Conservation (phyloP, 2,113 vertebrate species). For the Elachura formosa region DNA sequence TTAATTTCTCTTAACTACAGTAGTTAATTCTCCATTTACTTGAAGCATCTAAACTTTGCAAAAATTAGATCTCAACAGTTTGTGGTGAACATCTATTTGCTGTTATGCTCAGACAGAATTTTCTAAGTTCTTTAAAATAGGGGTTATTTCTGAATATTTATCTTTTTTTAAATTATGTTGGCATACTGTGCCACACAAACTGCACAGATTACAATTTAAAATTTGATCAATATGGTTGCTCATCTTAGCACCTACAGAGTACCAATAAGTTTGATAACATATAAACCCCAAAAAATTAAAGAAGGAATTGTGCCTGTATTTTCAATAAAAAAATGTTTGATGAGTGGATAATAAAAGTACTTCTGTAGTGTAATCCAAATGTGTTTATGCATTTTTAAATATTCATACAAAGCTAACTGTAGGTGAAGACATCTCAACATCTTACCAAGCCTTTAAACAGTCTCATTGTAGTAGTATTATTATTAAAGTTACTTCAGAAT, state of each 20-base stretch:
- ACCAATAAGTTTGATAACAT: neutral
- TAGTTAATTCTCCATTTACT: neutral
- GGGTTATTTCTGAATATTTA: neutral
- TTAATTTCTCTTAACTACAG: neutral
- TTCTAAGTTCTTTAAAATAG: neutral
- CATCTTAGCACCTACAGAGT: neutral
- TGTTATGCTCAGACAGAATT: neutral
- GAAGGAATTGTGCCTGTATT: rapidly evolving
- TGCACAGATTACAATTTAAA: neutral
- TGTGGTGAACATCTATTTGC: neutral
- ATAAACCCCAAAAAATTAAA: neutral
- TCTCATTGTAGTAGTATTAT: neutral
- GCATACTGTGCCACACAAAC: neutral
- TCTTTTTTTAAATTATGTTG: neutral
- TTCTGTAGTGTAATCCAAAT: neutral
- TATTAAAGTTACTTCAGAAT: neutral
- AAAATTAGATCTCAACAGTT: neutral
- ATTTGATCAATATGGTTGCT: neutral
- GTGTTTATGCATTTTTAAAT: neutral
- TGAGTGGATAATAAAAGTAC: neutral
- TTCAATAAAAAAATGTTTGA: neutral
- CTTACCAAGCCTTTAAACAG: neutral
- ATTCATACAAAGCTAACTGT: neutral
- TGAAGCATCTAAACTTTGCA: neutral
- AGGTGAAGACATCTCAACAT: neutral